phyloP scores from a whole-genome alignment of 2,113 vertebrate genomes.

The Spilogale gracilis region DNA sequence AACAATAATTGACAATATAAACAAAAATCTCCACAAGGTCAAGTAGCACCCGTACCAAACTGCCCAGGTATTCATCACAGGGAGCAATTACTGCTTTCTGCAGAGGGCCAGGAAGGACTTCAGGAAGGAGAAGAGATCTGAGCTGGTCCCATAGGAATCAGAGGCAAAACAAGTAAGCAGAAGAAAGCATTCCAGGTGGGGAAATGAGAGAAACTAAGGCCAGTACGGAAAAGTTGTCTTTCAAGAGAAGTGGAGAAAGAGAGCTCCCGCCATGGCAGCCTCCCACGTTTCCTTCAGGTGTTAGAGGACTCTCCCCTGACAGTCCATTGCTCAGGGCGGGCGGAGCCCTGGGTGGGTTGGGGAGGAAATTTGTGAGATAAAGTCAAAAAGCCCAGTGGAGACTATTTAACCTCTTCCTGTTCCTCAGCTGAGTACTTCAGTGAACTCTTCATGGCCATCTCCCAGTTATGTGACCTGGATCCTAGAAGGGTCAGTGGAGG shows the following conservation, averaged over 20 bases:
- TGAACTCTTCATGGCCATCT: not conserved
- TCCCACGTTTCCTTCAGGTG: not conserved
- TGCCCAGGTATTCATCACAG: conserved; percentile 52
- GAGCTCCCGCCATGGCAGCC: accelerated
- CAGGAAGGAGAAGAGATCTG: conserved; percentile 50
- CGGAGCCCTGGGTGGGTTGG: not conserved
- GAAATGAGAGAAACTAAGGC: not conserved
- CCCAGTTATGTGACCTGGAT: not conserved
- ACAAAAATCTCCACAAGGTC: conserved; percentile 27
- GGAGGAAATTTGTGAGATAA: not conserved
- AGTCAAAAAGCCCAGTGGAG: not conserved
- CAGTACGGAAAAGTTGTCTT: not conserved
- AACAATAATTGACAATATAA: not conserved
- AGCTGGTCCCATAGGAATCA: conserved; percentile 38
- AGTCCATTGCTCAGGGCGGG: not conserved
- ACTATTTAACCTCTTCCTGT: not conserved
- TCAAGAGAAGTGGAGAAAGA: not conserved
- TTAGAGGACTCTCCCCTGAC: not conserved
- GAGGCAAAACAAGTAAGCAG: conserved; percentile 30
- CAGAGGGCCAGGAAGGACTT: not conserved
- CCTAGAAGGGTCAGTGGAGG: not conserved
- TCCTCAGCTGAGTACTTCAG: not conserved
- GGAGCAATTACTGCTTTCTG: conserved; percentile 10
- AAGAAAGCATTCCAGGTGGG: conserved; percentile 9
- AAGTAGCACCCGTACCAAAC: not conserved